Conservation (phyloP, 2,888 invertebrate genomes). For the Megaustenia siamemsis region DNA sequence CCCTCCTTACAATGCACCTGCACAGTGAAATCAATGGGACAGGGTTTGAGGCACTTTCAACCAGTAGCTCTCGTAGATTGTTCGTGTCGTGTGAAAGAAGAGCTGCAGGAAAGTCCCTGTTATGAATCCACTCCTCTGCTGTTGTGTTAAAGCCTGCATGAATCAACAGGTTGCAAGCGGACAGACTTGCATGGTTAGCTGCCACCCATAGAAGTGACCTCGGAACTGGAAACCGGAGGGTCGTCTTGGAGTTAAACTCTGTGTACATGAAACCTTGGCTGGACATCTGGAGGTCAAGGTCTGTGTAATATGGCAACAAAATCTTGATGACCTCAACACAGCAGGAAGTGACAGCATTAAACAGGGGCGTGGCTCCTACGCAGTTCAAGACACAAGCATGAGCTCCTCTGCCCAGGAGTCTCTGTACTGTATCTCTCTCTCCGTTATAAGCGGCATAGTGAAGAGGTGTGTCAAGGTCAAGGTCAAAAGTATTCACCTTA, state of each 20-base stretch:
- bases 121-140: constrained; percentile 66
- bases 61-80: constrained; percentile 57
- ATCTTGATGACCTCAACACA: constrained; percentile 63
- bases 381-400: constrained; percentile 68
- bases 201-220: constrained; percentile 71
- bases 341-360: constrained; percentile 73
- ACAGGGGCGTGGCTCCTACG: constrained; percentile 68
- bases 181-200: constrained; percentile 54
- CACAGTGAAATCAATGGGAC: constrained; percentile 64
- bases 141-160: constrained; percentile 67
- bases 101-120: constrained; percentile 57
- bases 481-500: constrained; percentile 73
- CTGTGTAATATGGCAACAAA: constrained; percentile 68
- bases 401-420: constrained; percentile 69
- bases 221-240: constrained; percentile 59
- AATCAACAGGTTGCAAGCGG: constrained; percentile 63
- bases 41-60: constrained; percentile 61
- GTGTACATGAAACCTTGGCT: constrained; percentile 52
- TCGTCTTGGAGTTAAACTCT: constrained; percentile 10
- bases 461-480: constrained; percentile 73
- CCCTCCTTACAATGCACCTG: constrained; percentile 63
- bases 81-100: constrained; percentile 28
- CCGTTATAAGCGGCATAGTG: constrained; percentile 74
- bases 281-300: constrained; percentile 60
- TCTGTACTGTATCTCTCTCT: constrained; percentile 62